Evolutionary conservation across 2,888 invertebrate species (phyloP), one percentile per base, ranked within the genome.

Genomic region (Masnerella sp.): DNA sequence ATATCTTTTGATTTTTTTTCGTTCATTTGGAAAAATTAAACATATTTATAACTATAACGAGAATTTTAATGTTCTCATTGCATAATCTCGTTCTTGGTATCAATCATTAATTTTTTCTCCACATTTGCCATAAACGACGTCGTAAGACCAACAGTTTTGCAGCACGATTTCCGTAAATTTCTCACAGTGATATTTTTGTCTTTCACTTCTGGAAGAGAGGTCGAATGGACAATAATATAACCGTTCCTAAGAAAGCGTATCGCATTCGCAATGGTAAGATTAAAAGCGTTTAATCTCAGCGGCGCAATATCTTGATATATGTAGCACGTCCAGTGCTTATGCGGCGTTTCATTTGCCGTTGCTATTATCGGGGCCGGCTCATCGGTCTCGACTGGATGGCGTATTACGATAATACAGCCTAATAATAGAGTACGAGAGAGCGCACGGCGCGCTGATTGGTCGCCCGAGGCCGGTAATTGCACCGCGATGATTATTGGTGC

Each of bases 351-450:
- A 69, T 72, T 71, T 75, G 71, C 38, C 25, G 54, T 68, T 64
- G 34, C 71, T 72, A 72, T 65, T 58, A 54, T 65, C 70, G 81
- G 71, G 74, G 78, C 81, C 79, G 79, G 78, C 81, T 79, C 80
- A 80, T 79, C 78, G 81, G 77, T 79, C 77, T 77, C 77, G 71
- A 69, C 58, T 77, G 78, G 79, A 77, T 75, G 79, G 80, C 79
- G 82, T 82, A 83, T 85, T 84, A 85, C 85, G 83, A 84, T 85
- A 85, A 86, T 86, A 83, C 81, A 76, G 80, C 82, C 81, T 87
- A 87, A 87, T 87, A 87, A 87, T 80, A 86, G 82, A 83, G 85
- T 81, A 75, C 77, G 65, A 42, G 71, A 67, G 51, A 70, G 51
- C 71, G 56, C 61, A 62, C 18, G 0, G 20, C 59, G 32, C 28